phyloP scores from a whole-genome alignment of 2,888 invertebrate genomes.

The Apomyelois bistriatella region DNA sequence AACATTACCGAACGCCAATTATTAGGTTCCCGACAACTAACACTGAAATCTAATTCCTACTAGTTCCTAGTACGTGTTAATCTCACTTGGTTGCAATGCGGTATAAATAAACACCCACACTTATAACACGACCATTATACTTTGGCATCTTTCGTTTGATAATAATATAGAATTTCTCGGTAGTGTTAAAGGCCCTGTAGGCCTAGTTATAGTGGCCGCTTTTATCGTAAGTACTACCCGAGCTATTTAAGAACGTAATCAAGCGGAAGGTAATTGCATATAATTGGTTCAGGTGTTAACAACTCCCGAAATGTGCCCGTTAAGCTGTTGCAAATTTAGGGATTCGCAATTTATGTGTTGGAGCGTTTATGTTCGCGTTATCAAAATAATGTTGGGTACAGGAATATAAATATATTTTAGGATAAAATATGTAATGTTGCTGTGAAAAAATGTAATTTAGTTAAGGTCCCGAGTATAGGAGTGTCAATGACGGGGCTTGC shows the following conservation, averaged over 20 bases:
- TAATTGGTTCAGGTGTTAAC: constrained; percentile 58
- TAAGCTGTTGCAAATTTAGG: constrained; percentile 33
- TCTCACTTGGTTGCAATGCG: constrained; percentile 30
- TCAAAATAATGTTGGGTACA: constrained; percentile 15
- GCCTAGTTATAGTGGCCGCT: constrained; percentile 25
- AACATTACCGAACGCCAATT: constrained; percentile 25
- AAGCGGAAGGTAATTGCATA: constrained; percentile 41
- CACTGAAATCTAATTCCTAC: constrained; percentile 31
- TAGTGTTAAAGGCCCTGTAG: constrained; percentile 18
- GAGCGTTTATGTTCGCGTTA: constrained; percentile 30
- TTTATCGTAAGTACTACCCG: constrained; percentile 37
- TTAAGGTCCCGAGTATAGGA: no score
- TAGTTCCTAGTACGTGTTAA: constrained; percentile 32
- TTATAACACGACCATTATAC: constrained; percentile 26
- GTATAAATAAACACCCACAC: constrained; percentile 33
- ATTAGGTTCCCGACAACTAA: constrained; percentile 27
- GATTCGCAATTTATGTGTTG: constrained; percentile 35
- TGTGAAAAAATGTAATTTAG: not conserved
- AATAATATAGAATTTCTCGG: constrained; percentile 16
- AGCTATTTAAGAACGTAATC: constrained; percentile 48
- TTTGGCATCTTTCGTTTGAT: constrained; percentile 20
- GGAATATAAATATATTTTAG: no score
- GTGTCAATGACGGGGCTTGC: no score
- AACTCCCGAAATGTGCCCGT: constrained; percentile 40
- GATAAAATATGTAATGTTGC: no score